Conservation (phyloP, 2,113 vertebrate genomes). For the Antechinus stuartii region DNA sequence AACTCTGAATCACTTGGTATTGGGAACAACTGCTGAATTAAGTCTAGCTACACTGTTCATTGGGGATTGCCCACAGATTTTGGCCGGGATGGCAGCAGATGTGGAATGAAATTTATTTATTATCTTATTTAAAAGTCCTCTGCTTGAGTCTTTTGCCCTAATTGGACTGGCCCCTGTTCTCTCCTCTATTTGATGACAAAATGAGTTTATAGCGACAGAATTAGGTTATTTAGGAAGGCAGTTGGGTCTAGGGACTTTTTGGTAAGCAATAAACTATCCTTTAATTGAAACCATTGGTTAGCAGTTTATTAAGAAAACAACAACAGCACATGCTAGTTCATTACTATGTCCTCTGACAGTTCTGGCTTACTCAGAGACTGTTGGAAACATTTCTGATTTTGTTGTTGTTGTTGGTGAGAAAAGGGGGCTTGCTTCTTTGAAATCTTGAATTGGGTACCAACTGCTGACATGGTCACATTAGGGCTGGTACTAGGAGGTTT, state of each 20-base stretch:
- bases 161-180: conserved; percentile 27
- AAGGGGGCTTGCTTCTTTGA: conserved; percentile 68
- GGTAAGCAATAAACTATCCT: conserved; percentile 70
- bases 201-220: conserved; percentile 68
- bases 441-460: conserved; percentile 65
- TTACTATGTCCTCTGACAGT: conserved; percentile 72
- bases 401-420: conserved; percentile 30
- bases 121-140: neutral
- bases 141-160: neutral
- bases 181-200: conserved; percentile 58
- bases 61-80: neutral
- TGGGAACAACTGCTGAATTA: neutral
- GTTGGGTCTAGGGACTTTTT: conserved; percentile 73
- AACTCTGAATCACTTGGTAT: neutral
- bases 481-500: conserved; percentile 49
- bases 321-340: conserved; percentile 76
- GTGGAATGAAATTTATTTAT: neutral
- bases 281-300: conserved; percentile 80
- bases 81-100: neutral
- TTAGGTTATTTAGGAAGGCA: conserved; percentile 70
- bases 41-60: neutral
- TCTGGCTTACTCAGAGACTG: conserved; percentile 68
- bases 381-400: conserved; percentile 68
- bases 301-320: conserved; percentile 78
- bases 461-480: conserved; percentile 62